Base-by-base conservation (phyloP, 2,888 invertebrate genomes). In the Andrena fulva region DNA sequence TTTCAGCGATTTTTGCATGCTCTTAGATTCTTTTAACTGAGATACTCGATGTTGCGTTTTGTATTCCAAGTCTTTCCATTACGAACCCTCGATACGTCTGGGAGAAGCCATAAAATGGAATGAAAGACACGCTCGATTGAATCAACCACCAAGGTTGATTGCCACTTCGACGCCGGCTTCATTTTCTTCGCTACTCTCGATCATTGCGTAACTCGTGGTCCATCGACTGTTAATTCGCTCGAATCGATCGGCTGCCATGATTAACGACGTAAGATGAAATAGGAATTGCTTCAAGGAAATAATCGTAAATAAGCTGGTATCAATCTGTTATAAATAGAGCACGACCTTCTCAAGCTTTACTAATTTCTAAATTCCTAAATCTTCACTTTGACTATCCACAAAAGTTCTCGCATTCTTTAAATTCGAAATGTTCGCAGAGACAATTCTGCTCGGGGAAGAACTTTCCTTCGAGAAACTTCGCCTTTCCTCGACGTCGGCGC, bases 61-160 rank as follows among this genome's bases (percentile, higher is more conserved):
- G 4, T 27, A 6, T 12, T 42, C 4, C 42, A 2, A 2, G 10
- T n/a, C 6, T 77, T 42, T 35, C 10, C 31, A 29, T 35, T 59
- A 50, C 7, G 50, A 56, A 20, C 33, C 20, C 56, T 31, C n/a
- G 31, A n/a, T n/a, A 31, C 24, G 24, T 16, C 27, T 20, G 29
- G 27, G 7, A 27, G 82, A 81, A 86, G 72, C 81, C 81, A 27
- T 81, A 56, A 52, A 81, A 81, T 72, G 66, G 66, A 69, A 86
- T 86, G 78, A 79, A 77, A 77, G 71, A 50, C 54, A 59, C 20
- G 24, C 54, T 77, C 75, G 79, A 84, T 86, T 74, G 70, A 81
- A 79, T 35, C 31, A 10, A 16, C 54, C 48, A 2, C n/a, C 20
- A 80, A 74, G 60, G 72, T 20, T 50, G 73, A 66, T 64, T 56